phyloP scores from a whole-genome alignment of 2,888 invertebrate species.

The Synergus umbraculus region DNA sequence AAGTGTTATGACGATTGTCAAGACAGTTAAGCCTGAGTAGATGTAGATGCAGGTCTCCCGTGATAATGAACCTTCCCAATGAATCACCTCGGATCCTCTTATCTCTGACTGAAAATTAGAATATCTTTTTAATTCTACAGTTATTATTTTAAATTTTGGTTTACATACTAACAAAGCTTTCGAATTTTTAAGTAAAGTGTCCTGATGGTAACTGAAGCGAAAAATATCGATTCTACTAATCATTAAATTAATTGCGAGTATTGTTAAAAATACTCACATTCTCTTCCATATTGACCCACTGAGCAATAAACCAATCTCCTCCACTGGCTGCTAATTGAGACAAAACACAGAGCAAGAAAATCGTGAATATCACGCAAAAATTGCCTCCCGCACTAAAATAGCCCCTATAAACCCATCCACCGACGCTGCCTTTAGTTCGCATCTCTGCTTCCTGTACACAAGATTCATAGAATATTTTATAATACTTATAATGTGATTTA shows the following conservation, averaged over 20 bases:
- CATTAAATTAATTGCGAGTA: neutral
- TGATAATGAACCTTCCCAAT: conserved; percentile 60
- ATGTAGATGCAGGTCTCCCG: conserved; percentile 79
- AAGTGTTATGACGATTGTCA: conserved; percentile 76
- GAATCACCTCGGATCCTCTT: neutral
- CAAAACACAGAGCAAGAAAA: conserved; percentile 82
- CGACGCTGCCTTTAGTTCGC: conserved; percentile 81
- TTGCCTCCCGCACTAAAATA: conserved; percentile 87
- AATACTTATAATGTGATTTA: neutral
- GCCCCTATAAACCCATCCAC: conserved; percentile 81
- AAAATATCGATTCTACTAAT: neutral
- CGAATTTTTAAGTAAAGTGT: no score
- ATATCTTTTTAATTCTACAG: neutral
- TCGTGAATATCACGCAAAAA: conserved; percentile 80
- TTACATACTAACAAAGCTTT: no score
- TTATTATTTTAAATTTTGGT: no score
- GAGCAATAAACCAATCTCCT: conserved; percentile 88
- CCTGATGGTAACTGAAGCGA: no score
- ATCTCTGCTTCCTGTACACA: conserved; percentile 65
- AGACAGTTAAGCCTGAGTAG: conserved; percentile 78
- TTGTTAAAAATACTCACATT: conserved; percentile 56
- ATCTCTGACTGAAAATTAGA: conserved; percentile 18
- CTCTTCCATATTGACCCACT: conserved; percentile 80
- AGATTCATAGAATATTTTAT: neutral
- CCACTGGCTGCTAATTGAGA: conserved; percentile 86